These are phyloP conservation scores for Ptychadena robeensis DNA, from an alignment of 2,797 vertebrate species.

Conservation along the genomic window DNA sequence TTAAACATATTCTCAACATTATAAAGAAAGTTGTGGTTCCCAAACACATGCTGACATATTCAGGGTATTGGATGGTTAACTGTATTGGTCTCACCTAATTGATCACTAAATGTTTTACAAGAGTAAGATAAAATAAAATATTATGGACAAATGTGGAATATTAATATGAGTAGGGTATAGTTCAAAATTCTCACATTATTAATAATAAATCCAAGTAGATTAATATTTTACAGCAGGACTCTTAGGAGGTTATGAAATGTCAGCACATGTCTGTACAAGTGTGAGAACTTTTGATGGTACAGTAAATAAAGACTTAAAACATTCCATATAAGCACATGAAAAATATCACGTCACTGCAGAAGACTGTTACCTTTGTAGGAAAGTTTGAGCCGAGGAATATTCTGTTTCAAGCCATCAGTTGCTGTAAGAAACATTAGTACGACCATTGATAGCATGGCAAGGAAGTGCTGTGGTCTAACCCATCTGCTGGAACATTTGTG, in stretches of 20 bases:
- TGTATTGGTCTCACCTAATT: neutral
- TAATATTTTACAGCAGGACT: neutral
- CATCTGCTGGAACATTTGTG: slow-evolving; percentile 66
- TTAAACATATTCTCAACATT: too few species aligned
- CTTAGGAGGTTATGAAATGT: neutral
- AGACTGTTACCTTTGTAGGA: slow-evolving; percentile 89
- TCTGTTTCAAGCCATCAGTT: slow-evolving; percentile 83
- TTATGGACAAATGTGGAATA: neutral
- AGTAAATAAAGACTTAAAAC: slow-evolving; percentile 57
- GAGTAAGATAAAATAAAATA: too few species aligned
- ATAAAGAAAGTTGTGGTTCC: too few species aligned
- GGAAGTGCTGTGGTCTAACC: slow-evolving; percentile 68
- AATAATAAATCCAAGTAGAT: slow-evolving; percentile 1
- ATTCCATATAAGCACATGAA: slow-evolving; percentile 34
- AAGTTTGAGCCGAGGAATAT: slow-evolving; percentile 89
- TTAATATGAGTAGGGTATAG: neutral
- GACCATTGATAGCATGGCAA: slow-evolving; percentile 74
- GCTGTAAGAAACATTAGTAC: slow-evolving; percentile 78
- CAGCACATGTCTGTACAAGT: slow-evolving; percentile 13
- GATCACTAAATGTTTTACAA: neutral
- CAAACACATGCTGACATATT: too few species aligned
- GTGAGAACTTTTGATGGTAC: neutral
- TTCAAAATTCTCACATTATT: slow-evolving; percentile 6
- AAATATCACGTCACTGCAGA: slow-evolving; percentile 34
- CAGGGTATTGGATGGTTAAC: too few species aligned